These are phyloP conservation scores for Autographa gamma DNA, from an alignment of 2,888 invertebrate species.

Conservation along the genomic window DNA sequence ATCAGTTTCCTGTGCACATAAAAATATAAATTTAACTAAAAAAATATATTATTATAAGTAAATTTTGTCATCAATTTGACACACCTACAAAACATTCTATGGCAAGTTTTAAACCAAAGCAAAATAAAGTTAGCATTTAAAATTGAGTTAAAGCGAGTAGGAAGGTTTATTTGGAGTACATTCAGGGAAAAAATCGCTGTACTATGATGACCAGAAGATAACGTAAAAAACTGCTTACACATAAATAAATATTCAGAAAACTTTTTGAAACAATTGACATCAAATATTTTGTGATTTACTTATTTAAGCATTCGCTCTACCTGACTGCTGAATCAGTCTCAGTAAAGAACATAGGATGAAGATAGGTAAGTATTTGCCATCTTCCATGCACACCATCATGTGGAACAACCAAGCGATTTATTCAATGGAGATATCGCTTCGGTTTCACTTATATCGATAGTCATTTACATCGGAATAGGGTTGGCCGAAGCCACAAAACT, in stretches of 20 bases:
- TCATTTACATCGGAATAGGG: slow-evolving; percentile 62
- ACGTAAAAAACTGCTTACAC: too few species aligned
- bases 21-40: not conserved
- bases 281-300: too few species aligned
- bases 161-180: too few species aligned
- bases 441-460: slow-evolving; percentile 73
- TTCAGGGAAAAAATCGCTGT: too few species aligned
- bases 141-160: too few species aligned
- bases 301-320: not conserved
- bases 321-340: slow-evolving; percentile 1
- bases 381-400: slow-evolving; percentile 46
- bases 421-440: slow-evolving; percentile 79
- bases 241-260: too few species aligned
- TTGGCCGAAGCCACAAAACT: slow-evolving; percentile 25
- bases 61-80: not conserved
- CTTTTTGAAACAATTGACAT: too few species aligned
- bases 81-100: not conserved
- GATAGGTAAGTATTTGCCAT: slow-evolving; percentile 45
- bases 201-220: too few species aligned
- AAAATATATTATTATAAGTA: not conserved
- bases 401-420: slow-evolving; percentile 73
- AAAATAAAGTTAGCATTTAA: too few species aligned
- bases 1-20: not conserved
- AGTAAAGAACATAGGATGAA: slow-evolving; percentile 17
- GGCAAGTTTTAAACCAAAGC: too few species aligned